Evolutionary conservation across 2,888 invertebrate species (phyloP), one percentile per base, ranked within the genome.

Genomic region (Limnephilus rhombicus): DNA sequence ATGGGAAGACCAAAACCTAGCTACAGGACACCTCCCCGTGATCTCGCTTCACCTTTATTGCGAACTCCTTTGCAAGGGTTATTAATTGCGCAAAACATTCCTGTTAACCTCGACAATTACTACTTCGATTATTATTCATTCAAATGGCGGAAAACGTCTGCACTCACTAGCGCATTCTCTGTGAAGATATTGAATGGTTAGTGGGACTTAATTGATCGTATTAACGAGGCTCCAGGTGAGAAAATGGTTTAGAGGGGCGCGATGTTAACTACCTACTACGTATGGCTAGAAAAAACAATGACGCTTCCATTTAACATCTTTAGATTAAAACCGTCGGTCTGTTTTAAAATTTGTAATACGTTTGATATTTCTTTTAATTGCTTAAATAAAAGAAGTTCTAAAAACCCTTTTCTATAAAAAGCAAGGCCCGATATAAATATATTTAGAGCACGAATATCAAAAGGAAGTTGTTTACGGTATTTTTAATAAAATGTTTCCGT

Each of bases 31-130:
- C 68, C n/a, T 68, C 24, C 68, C 68, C 24, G n/a, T 68, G 68
- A 68, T 68, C 68, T 68, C 2, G 24, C 68, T 68, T 29, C 86
- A 45, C 83, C 92, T 81, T 68, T 68, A 83, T 90, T 87, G 82
- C 81, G 49, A 81, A 87, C 90, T 92, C 90, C 87, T 90, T 68
- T 29, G 85, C 85, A 85, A 88, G 85, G 29, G 91, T 92, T 91
- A 91, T 91, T 89, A 91, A 92, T 92, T 91, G 87, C 89, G 15
- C 68, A 12, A 45, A 80, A 91, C 91, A 91, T 91, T 92, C 81
- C 85, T 13, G 80, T 34, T 18, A 88, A 88, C 92, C 92, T 83
- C 92, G 80, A 49, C 90, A 92, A 90, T 92, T 92, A 89, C 68
- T 68, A n/a, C 89, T 81, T 41, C 82, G 45, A 88, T 88, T 91